Evolutionary conservation across 2,888 invertebrate genomes (phyloP), one percentile per base, ranked within the genome.

Genomic region (Ophion costatus): DNA sequence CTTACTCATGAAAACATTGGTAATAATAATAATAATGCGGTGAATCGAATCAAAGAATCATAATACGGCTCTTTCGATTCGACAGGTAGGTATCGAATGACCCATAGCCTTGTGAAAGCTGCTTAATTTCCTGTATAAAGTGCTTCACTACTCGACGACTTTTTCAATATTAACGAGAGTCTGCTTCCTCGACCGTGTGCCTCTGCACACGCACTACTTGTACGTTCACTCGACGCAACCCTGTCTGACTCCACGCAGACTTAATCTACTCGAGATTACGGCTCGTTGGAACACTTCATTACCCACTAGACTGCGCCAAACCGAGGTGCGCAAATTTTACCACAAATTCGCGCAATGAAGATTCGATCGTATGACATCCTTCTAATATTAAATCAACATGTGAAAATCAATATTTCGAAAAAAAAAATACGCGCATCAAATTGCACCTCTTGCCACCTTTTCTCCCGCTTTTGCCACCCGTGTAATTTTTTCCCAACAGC

Each of bases 151-250:
- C 69, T 74, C 56, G 67, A 74, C 74, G 56, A 79, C 69, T 74
- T 74, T 79, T 82, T 74, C 69, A 78, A 64, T 74, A 79, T 79
- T 79, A 79, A 69, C 74, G 82, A 71, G 69, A 67, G 29, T 78
- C 63, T 69, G 69, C 73, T 74, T 61, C 57, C 57, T 17, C 22
- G 45, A 17, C 45, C 51, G 29, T 38, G 22, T 57, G 33, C 38
- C n/a, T 33, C 38, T 56, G 61, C 24, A 17, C 57, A 20, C 22
- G 61, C 59, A 45, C 61, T 29, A 61, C 67, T 61, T 33, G 59
- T 38, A 33, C 20, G 38, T 38, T 79, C 33, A 71, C 61, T 20
- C 22, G 51, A 70, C 61, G 45, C 59, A 29, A 38, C 20, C 59
- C 57, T n/a, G 75, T 76, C 78, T 82, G 78, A 82, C 77, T 73